These are phyloP conservation scores for Chrysaora quinquecirrha DNA, from an alignment of 30 jellyfish, hydroid and myxozoan genomes.

Conservation along the genomic window DNA sequence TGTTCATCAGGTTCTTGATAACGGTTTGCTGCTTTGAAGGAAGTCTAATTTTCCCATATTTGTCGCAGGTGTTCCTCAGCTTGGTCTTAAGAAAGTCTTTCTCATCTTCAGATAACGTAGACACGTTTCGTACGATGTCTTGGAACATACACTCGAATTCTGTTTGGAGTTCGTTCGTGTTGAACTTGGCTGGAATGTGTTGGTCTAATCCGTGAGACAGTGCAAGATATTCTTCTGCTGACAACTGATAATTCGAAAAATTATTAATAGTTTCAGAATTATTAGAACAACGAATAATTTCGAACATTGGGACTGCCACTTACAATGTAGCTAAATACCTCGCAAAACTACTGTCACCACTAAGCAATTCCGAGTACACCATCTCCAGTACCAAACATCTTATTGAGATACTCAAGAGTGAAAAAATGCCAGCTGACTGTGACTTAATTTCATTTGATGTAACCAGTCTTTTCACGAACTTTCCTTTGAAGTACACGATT, in stretches of 20 bases:
- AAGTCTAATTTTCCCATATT: background rate
- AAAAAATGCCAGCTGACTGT: too few relatives aligned
- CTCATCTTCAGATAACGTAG: constrained; percentile 5
- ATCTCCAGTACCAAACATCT: too few relatives aligned
- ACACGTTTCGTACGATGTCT: constrained; percentile 12
- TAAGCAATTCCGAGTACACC: too few relatives aligned
- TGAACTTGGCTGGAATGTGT: constrained; percentile 9
- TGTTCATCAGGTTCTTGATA: constrained; percentile 7
- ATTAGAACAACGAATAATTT: too few relatives aligned
- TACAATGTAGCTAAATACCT: background rate
- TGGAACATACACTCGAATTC: constrained; percentile 13
- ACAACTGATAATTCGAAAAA: constrained; percentile 9
- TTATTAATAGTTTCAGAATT: background rate
- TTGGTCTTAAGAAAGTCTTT: constrained; percentile 7
- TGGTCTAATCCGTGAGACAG: constrained; percentile 17
- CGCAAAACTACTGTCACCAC: background rate
- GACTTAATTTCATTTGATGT: too few relatives aligned
- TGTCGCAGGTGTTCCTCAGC: constrained; percentile 5
- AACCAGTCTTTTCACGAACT: too few relatives aligned
- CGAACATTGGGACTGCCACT: too few relatives aligned
- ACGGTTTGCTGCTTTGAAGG: background rate
- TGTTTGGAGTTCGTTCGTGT: background rate
- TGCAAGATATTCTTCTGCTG: constrained; percentile 18
- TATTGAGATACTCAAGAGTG: too few relatives aligned
- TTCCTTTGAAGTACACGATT: background rate